A percentile compares a stretch with the other conserved stretches of the same genome.
phyloP scores from a whole-genome alignment of 2,113 vertebrate species.

The Microcebus lehilahytsara region DNA sequence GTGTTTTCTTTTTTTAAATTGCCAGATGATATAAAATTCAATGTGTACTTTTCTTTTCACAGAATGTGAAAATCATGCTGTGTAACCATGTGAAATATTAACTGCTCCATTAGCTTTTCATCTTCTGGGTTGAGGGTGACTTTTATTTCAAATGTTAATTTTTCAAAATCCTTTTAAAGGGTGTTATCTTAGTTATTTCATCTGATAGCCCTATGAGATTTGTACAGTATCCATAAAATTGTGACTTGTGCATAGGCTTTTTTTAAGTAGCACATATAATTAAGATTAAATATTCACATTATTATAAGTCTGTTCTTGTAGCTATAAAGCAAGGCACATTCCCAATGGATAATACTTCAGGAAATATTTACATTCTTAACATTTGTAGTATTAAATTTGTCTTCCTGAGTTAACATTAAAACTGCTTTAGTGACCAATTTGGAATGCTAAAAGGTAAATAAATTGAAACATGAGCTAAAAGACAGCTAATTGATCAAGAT shows the following conservation, averaged over 20 bases:
- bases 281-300: slow-evolving; percentile 65
- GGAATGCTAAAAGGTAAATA: slow-evolving; percentile 40
- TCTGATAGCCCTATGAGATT: slow-evolving; percentile 40
- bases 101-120: slow-evolving; percentile 10
- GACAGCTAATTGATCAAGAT: not conserved
- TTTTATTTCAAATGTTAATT: slow-evolving; percentile 18
- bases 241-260: slow-evolving; percentile 7
- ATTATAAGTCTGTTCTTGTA: not conserved
- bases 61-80: not conserved
- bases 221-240: slow-evolving; percentile 28
- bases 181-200: not conserved
- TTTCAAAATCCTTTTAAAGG: slow-evolving; percentile 19
- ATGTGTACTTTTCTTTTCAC: not conserved
- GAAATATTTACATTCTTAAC: slow-evolving; percentile 63
- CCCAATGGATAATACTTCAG: slow-evolving; percentile 42
- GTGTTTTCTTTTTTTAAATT: not conserved
- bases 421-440: slow-evolving; percentile 48
- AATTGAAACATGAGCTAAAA: not conserved
- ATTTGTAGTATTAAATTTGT: slow-evolving; percentile 49
- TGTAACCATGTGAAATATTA: not conserved
- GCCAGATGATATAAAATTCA: not conserved
- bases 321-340: slow-evolving; percentile 50
- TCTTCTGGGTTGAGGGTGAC: not conserved
- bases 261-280: slow-evolving; percentile 61
- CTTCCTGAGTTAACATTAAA: slow-evolving; percentile 48